Evolutionary conservation across 2,797 vertebrate species (phyloP), one percentile per base, ranked within the genome.

Genomic region (Silurus lanzhouensis): DNA sequence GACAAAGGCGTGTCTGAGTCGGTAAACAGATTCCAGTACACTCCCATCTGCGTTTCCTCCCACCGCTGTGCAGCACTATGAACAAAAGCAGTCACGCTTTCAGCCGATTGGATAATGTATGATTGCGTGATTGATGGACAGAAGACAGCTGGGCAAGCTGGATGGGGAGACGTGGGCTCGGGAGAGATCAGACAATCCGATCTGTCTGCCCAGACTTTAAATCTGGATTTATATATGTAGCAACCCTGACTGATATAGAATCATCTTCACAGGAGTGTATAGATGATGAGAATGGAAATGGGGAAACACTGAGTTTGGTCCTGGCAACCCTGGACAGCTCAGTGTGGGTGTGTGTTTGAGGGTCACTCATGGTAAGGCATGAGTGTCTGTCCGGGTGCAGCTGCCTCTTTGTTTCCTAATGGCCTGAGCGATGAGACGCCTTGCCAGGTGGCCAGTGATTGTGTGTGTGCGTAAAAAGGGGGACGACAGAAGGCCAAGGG

Each of bases 351-450:
- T 83, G 83, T 84, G 84, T 55, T 55, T 76, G 86, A 64, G 80
- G 85, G 84, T 88, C 81, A 86, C 76, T 63, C 20, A 55, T 72
- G 71, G 20, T 72, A 52, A 85, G 83, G 82, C 75, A 63, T 81
- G 70, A 82, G 81, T 68, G 70, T 87, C 71, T 83, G 55, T 77
- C 63, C 20, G 81, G 58, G 78, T 88, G 85, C 87, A 91, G 90
- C 89, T 90, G 87, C 85, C 67, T 72, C 87, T 88, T 90, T 90
- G 88, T 90, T 87, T 88, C 75, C 70, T 85, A 70, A 88, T 89
- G 84, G 88, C 71, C 80, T 83, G 88, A 87, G 77, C 81, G 66
- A 70, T 81, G 86, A 85, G 83, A 90, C 22, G 82, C 58, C 81
- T 83, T 86, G 81, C 87, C 90, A 90, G 88, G 87, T 90, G 89